Base-by-base conservation (phyloP, 2,797 vertebrate species). In the Jordanella pulchra region DNA sequence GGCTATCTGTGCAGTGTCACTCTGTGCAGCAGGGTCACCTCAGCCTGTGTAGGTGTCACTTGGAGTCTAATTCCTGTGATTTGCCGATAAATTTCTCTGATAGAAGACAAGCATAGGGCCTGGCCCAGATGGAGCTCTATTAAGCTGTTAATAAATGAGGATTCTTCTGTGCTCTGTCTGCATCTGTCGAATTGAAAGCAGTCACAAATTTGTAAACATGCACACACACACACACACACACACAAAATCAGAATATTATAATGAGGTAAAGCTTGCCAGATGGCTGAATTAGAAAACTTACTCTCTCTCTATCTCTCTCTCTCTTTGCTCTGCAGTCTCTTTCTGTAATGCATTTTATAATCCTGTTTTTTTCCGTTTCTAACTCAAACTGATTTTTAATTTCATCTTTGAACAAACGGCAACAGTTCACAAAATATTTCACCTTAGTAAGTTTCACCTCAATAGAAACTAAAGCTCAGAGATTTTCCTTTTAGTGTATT, bases 101-200 rank as follows among this genome's bases (percentile, higher is more conserved):
- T 95, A 93, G 94, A 92, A 95, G 85, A 94, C 93, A 86, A 89
- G 89, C 90, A 93, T 89, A 95, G 91, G 93, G 89, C 94, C 93
- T 92, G 89, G 94, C 93, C 94, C 95, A 96, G 95, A 95, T 96
- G 95, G 95, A 95, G 95, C 92, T 95, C 94, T 94, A 95, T 96
- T 96, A 96, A 94, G 91, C 95, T 95, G 94, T 96, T 96, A 95
- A 96, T 96, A 96, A 95, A 96, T 94, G 94, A 91, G 91, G 93
- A 94, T 95, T 94, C 95, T 94, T 94, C 91, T 92, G 89, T 92
- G 87, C 89, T 93, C 92, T 94, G 93, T 92, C 93, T 94, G 94
- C 95, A 96, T 96, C 95, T 96, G 95, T 95, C 94, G 93, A 94
- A 95, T 96, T 92, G 95, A 94, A 95, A 92, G 92, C 93, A 93